Conservation (phyloP, 2,113 vertebrate species). For the Anolis sagrei region DNA sequence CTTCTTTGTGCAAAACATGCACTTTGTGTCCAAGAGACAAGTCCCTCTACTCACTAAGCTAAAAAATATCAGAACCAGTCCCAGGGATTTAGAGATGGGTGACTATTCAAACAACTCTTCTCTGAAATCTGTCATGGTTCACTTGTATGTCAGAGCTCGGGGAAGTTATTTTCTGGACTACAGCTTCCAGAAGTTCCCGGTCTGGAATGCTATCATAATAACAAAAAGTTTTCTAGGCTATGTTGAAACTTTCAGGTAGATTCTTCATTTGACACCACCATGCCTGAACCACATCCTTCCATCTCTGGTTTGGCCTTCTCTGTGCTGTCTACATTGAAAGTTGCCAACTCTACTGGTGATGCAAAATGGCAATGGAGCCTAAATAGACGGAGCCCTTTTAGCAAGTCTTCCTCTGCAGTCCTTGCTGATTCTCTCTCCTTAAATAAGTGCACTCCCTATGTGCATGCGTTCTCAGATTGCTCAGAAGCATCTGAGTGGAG, state of each 20-base stretch:
- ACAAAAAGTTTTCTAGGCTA: not conserved
- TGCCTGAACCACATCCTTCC: not conserved
- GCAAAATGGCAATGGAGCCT: not conserved
- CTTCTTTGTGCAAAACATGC: not conserved
- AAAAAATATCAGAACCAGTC: not conserved
- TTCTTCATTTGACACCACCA: no score
- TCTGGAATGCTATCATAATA: not conserved
- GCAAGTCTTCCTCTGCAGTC: not conserved
- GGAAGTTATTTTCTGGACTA: no score
- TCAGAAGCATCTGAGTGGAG: slow-evolving; percentile 41
- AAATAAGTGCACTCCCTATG: not conserved
- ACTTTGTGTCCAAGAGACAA: not conserved
- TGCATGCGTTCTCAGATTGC: slow-evolving; percentile 32
- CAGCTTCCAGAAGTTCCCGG: no score
- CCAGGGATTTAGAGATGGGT: not conserved
- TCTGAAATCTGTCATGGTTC: not conserved
- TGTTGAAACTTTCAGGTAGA: not conserved
- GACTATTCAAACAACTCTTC: not conserved
- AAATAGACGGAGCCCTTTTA: no score
- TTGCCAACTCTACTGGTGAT: not conserved
- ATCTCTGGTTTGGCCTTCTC: not conserved
- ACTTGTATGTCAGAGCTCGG: not conserved
- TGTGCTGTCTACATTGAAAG: not conserved
- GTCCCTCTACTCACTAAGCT: not conserved
- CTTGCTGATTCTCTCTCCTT: not conserved